These are phyloP conservation scores for Ethmia dodecea DNA, from an alignment of 2,888 invertebrate species.

Conservation along the genomic window DNA sequence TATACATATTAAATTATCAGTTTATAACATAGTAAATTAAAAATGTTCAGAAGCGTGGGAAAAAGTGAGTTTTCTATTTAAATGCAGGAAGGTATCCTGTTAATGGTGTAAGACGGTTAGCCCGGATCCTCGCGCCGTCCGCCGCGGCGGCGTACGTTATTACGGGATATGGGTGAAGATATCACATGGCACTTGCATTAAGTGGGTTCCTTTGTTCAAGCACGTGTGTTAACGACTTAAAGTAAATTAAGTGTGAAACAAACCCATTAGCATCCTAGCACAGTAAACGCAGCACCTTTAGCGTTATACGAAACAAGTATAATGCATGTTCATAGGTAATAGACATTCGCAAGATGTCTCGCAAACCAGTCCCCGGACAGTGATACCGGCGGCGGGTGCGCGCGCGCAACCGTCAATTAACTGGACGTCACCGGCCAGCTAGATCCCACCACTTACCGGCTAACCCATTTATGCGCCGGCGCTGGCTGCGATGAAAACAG, in stretches of 20 bases:
- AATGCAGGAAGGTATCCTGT: too few relatives aligned
- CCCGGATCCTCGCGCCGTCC: slow-evolving; percentile 66
- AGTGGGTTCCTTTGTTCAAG: slow-evolving; percentile 57
- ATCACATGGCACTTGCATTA: slow-evolving; percentile 27
- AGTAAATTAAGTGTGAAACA: slow-evolving; percentile 25
- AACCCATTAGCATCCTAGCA: slow-evolving; percentile 19
- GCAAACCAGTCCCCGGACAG: slow-evolving; percentile 35
- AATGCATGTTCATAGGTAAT: slow-evolving; percentile 25
- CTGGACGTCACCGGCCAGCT: slow-evolving; percentile 29
- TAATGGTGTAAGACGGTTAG: slow-evolving; percentile 46
- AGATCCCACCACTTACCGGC: slow-evolving; percentile 71
- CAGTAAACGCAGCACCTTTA: slow-evolving; percentile 10
- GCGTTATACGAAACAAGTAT: slow-evolving; percentile 20
- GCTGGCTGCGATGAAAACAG: slow-evolving; percentile 58
- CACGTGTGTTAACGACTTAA: slow-evolving; percentile 41
- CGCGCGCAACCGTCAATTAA: slow-evolving; percentile 19
- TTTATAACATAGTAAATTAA: too few relatives aligned
- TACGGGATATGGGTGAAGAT: slow-evolving; percentile 6
- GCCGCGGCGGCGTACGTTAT: slow-evolving; percentile 21
- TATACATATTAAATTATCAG: too few relatives aligned
- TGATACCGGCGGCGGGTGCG: slow-evolving; percentile 21
- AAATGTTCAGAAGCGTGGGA: too few relatives aligned
- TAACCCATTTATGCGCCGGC: slow-evolving; percentile 70
- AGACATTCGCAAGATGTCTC: slow-evolving; percentile 40
- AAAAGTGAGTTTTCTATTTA: too few relatives aligned